Conservation (phyloP, 2,888 invertebrate genomes). For the Leistus spinibarbis region DNA sequence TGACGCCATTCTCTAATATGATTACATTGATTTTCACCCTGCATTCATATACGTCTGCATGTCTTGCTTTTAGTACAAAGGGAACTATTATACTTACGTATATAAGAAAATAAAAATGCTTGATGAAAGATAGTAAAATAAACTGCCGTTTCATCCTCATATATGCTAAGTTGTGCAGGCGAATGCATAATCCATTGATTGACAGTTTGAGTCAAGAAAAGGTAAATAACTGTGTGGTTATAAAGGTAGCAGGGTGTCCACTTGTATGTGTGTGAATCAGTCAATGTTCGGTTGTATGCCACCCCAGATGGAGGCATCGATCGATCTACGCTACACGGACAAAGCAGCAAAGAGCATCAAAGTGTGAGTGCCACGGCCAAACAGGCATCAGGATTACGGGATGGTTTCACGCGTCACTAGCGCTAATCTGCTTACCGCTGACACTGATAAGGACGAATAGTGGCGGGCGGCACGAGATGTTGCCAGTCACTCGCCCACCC, state of each 20-base stretch:
- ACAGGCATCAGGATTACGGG: conserved; percentile 55
- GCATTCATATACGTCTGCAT: background rate
- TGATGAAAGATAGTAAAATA: no score
- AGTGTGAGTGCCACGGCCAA: conserved; percentile 41
- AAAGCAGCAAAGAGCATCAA: background rate
- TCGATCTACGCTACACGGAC: background rate
- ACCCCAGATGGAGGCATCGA: background rate
- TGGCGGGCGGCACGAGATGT: conserved; percentile 52
- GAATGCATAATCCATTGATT: background rate
- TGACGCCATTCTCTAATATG: background rate
- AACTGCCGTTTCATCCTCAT: no score
- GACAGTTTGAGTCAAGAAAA: background rate
- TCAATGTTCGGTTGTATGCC: background rate
- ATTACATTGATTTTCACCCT: background rate
- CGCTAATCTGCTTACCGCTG: conserved; percentile 64
- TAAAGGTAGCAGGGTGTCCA: background rate
- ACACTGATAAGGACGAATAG: conserved; percentile 66
- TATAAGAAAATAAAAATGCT: no score
- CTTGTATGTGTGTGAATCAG: background rate
- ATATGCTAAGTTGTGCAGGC: no score
- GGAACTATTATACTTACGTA: no score
- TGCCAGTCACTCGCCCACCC: background rate
- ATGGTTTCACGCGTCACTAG: conserved; percentile 61
- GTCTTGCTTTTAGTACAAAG: no score
- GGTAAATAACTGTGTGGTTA: no score